Evolutionary conservation across 2,113 vertebrate genomes (phyloP), one percentile per base, ranked within the genome.

Genomic region (Hipposideros armiger): DNA sequence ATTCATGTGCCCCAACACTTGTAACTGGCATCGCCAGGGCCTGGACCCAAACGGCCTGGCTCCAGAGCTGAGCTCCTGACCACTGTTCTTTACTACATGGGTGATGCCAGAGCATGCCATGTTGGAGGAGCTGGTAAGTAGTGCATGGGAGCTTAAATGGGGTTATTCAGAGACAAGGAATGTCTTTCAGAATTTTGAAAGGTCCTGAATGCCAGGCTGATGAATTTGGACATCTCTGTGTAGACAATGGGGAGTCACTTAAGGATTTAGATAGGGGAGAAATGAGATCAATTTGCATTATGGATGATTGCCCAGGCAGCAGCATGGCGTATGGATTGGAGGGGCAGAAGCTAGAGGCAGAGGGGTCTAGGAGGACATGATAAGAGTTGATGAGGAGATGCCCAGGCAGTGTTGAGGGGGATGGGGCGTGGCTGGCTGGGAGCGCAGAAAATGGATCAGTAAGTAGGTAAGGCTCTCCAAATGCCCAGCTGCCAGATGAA

Each of bases 71-170:
- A 54, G 45, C 2, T 30, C 20, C 15, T 54, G 14, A 40, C 22
- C 84, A 17, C 60, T 8, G 36, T 26, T 0, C 50, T 47, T 5
- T 0, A 1, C 45, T 56, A 17, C 17, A 0, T 4, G 10, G 69
- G n/a, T 11, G 5, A 11, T 15, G 50, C 76, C 56, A 3, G 15
- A 28, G 42, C 16, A 15, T 0, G 17, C 22, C n/a, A 2, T 1
- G 16, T 11, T 15, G 42, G 58, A 9, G 20, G 50, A 4, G 28
- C 64, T 26, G 66, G 50, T 72, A 36, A 36, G 26, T 11, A 10
- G 32, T 19, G 28, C 47, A 2, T 13, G 7, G 73, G 40, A 0
- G 24, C 28, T 6, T 40, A 24, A 32, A 28, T 2, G 36, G 50
- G 17, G 8, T 54, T 70, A 24, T 60, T 52, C n/a, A 36, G 70